These are phyloP conservation scores for Mustela lutreola DNA, from an alignment of 2,113 vertebrate species.

Conservation along the genomic window DNA sequence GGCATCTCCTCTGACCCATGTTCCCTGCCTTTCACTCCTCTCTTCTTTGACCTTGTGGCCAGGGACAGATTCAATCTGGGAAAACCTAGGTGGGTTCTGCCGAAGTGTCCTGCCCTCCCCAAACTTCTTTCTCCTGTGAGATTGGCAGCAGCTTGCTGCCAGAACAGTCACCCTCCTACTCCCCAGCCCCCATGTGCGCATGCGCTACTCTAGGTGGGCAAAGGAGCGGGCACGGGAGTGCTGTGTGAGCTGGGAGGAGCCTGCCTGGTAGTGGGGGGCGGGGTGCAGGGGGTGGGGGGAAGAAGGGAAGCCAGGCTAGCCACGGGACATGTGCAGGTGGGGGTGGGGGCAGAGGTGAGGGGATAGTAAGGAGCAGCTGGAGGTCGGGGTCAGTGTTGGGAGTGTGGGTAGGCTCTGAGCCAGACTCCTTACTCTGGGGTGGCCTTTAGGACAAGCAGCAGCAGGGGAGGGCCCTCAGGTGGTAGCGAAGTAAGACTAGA, in stretches of 20 bases:
- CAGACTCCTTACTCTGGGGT: not conserved
- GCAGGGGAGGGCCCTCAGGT: not conserved
- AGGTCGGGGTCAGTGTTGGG: not conserved
- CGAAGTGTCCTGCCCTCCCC: not conserved
- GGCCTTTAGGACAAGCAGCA: not conserved
- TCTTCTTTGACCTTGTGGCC: not conserved
- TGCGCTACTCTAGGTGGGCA: not conserved
- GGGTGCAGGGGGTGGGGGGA: not conserved
- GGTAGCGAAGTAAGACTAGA: not conserved
- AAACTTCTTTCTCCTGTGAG: not conserved
- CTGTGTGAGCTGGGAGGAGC: not conserved
- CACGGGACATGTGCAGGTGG: not conserved
- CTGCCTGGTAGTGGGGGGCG: not conserved
- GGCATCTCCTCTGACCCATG: not conserved
- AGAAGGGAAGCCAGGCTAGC: not conserved
- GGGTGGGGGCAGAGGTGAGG: not conserved
- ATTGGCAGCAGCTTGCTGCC: not conserved
- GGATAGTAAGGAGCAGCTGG: not conserved
- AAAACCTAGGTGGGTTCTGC: not conserved
- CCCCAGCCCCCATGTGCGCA: not conserved
- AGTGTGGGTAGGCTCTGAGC: not conserved
- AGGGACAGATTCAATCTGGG: not conserved
- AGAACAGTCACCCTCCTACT: not conserved
- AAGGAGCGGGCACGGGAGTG: not conserved
- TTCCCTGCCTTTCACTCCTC: not conserved